Evolutionary conservation across 2,113 vertebrate species (phyloP).

Genomic region (Gopherus flavomarginatus): DNA sequence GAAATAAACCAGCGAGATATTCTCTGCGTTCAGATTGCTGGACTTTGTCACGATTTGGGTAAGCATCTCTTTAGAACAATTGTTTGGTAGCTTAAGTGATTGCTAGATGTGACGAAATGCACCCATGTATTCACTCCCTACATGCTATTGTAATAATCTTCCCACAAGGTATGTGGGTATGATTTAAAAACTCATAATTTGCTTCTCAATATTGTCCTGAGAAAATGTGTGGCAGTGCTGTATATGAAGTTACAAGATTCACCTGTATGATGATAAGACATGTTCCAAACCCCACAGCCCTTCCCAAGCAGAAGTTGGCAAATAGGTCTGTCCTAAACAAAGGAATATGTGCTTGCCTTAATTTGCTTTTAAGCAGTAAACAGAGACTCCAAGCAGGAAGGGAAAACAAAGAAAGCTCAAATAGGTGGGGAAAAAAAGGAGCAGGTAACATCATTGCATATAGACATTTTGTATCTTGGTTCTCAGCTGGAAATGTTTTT

Average conservation of each 20-base stretch:
- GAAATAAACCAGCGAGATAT: constrained; percentile 85
- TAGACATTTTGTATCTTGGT: too few relatives aligned
- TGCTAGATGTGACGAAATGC: not conserved
- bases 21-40: constrained; percentile 95
- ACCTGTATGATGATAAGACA: not conserved
- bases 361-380: not conserved
- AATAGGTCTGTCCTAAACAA: not conserved
- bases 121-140: not conserved
- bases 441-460: too few relatives aligned
- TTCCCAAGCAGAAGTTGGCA: too few relatives aligned
- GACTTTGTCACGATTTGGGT: constrained; percentile 97
- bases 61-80: constrained; percentile 1
- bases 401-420: not conserved
- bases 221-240: not conserved
- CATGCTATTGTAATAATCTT: not conserved
- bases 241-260: not conserved
- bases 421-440: not conserved
- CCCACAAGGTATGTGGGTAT: not conserved
- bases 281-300: not conserved
- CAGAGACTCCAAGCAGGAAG: not conserved
- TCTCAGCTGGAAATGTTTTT: too few relatives aligned
- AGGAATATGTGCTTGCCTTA: not conserved
- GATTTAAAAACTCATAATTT: not conserved
- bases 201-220: not conserved
- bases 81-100: not conserved